These are phyloP conservation scores for Parasteatoda tepidariorum DNA, from an alignment of 1,140 invertebrate species.

Conservation along the genomic window DNA sequence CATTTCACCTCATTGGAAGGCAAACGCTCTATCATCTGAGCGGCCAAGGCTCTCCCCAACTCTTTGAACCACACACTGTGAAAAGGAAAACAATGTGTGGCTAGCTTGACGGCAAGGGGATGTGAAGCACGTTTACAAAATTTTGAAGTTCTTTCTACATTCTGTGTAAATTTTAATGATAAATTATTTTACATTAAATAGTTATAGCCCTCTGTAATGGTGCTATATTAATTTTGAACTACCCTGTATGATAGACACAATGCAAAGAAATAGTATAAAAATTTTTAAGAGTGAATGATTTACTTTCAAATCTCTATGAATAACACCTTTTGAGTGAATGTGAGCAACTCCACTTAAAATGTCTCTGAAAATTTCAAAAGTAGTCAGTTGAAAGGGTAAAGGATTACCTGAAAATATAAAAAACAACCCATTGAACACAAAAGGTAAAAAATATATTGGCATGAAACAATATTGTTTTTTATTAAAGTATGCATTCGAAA, in stretches of 20 bases:
- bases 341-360: slow-evolving; percentile 80
- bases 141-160: too few species aligned
- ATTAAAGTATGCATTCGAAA: background rate
- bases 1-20: too few species aligned
- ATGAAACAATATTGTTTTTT: background rate
- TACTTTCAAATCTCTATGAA: slow-evolving; percentile 85
- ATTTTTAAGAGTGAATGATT: slow-evolving; percentile 33
- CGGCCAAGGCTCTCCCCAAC: too few species aligned
- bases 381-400: slow-evolving; percentile 64
- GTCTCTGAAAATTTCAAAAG: slow-evolving; percentile 77
- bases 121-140: too few species aligned
- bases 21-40: too few species aligned
- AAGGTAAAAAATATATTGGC: background rate
- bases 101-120: too few species aligned
- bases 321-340: slow-evolving; percentile 80
- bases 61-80: too few species aligned
- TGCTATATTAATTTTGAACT: too few species aligned
- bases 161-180: too few species aligned
- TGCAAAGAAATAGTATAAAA: background rate
- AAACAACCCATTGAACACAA: background rate
- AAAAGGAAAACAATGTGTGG: too few species aligned
- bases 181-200: too few species aligned
- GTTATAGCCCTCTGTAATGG: too few species aligned
- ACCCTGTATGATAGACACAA: background rate
- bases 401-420: background rate